phyloP scores from a whole-genome alignment of 2,888 invertebrate species.

The Xylota sylvarum region DNA sequence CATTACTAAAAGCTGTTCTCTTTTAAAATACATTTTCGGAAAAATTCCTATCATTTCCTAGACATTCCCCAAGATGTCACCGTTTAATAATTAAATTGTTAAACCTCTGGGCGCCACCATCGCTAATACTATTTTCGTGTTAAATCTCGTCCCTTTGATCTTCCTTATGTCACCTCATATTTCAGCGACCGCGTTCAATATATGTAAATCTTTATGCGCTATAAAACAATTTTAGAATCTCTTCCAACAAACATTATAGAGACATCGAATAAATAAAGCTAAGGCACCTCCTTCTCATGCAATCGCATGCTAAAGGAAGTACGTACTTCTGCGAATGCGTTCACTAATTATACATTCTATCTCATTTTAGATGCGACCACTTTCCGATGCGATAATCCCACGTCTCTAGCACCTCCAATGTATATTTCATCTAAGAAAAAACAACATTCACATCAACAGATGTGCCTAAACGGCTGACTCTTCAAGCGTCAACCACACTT shows the following conservation, averaged over 20 bases:
- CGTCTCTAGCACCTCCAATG: background rate
- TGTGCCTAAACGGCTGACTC: conserved; percentile 10
- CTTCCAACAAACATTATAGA: background rate
- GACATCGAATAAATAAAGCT: conserved; percentile 16
- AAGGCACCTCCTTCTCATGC: background rate
- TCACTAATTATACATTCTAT: background rate
- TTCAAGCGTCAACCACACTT: conserved; percentile 25
- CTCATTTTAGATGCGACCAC: background rate
- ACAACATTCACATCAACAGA: conserved; percentile 17
- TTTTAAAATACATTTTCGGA: too few relatives aligned
- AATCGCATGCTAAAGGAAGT: background rate
- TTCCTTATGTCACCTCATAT: background rate
- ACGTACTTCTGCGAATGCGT: too few relatives aligned
- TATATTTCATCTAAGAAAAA: background rate
- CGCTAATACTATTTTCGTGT: background rate
- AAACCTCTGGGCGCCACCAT: background rate
- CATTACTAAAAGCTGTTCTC: too few relatives aligned
- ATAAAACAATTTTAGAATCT: conserved; percentile 21
- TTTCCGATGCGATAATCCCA: background rate
- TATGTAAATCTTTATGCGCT: background rate
- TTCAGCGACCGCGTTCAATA: background rate
- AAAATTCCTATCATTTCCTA: too few relatives aligned
- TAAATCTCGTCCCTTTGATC: conserved; percentile 1
- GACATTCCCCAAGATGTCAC: too few relatives aligned
- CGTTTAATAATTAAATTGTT: background rate